A percentile compares a stretch with the other conserved stretches of the same genome.
Conservation (phyloP, 1,140 invertebrate genomes). For the Drosophila bocqueti region DNA sequence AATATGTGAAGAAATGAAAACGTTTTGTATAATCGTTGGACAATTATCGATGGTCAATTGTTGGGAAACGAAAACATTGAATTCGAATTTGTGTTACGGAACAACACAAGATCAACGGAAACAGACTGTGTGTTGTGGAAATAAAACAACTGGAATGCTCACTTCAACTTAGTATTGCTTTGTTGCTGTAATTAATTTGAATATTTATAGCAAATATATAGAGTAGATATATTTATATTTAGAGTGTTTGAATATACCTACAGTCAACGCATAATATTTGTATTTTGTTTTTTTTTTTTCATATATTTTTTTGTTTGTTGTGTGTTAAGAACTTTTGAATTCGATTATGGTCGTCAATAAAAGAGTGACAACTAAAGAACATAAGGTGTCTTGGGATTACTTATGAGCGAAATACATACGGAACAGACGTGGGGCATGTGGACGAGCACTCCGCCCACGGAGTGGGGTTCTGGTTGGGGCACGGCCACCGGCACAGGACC, state of each 20-base stretch:
- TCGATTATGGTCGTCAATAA: constrained; percentile 54
- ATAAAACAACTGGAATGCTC: constrained; percentile 50
- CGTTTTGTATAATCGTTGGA: constrained; percentile 69
- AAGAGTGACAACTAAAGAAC: constrained; percentile 69
- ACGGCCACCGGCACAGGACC: constrained; percentile 85
- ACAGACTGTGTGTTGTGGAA: constrained; percentile 14
- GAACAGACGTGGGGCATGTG: constrained; percentile 95
- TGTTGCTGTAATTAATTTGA: constrained; percentile 70
- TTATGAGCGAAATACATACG: constrained; percentile 85
- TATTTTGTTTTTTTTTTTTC: constrained; percentile 25
- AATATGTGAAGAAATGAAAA: constrained; percentile 79
- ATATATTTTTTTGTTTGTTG: constrained; percentile 13
- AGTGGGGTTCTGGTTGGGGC: constrained; percentile 88
- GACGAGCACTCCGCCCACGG: constrained; percentile 93
- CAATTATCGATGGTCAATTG: constrained; percentile 45
- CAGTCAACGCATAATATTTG: constrained; percentile 68
- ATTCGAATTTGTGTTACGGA: constrained; percentile 36
- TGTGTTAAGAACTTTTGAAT: constrained; percentile 51
- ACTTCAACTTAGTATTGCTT: constrained; percentile 54
- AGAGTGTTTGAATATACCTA: constrained; percentile 70
- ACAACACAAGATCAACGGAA: constrained; percentile 22
- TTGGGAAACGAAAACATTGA: constrained; percentile 36
- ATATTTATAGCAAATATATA: constrained; percentile 65
- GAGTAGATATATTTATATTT: constrained; percentile 37
- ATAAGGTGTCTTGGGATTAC: constrained; percentile 43